Conservation (phyloP, 2,888 invertebrate species). For the Mylabris sibirica region DNA sequence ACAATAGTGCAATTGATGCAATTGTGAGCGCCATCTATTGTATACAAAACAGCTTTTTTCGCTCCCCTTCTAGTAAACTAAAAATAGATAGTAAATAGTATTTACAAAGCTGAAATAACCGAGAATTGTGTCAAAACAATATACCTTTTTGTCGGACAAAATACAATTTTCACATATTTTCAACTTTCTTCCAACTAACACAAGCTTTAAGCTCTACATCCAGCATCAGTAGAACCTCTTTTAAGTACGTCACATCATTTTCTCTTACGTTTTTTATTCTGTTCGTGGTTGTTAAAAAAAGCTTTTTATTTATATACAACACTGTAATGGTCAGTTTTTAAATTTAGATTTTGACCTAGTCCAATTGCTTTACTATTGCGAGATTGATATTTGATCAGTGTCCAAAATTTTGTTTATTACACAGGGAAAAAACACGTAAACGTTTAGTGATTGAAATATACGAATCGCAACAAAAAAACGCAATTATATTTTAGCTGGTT, state of each 20-base stretch:
- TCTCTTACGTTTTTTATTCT: background rate
- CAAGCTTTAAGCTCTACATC: too few relatives aligned
- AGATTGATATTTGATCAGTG: background rate
- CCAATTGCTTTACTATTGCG: constrained; percentile 6
- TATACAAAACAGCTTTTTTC: background rate
- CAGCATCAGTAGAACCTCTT: too few relatives aligned
- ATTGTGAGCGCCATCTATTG: constrained; percentile 2
- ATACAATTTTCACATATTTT: background rate
- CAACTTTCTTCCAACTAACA: too few relatives aligned
- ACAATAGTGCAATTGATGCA: constrained; percentile 2
- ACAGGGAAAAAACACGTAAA: background rate
- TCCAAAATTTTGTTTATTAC: background rate
- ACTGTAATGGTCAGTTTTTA: background rate
- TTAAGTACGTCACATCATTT: too few relatives aligned
- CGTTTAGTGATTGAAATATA: background rate
- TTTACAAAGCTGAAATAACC: constrained; percentile 1
- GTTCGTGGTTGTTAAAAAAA: background rate
- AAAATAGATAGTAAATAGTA: background rate
- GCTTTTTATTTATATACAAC: background rate
- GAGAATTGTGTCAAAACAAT: constrained; percentile 5
- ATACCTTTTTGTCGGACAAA: too few relatives aligned
- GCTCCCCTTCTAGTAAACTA: background rate
- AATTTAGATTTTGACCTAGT: constrained; percentile 10
- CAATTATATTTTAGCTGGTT: background rate
- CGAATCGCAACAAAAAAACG: background rate